Conservation (phyloP, 1,140 invertebrate genomes). For the Bombus superbus region DNA sequence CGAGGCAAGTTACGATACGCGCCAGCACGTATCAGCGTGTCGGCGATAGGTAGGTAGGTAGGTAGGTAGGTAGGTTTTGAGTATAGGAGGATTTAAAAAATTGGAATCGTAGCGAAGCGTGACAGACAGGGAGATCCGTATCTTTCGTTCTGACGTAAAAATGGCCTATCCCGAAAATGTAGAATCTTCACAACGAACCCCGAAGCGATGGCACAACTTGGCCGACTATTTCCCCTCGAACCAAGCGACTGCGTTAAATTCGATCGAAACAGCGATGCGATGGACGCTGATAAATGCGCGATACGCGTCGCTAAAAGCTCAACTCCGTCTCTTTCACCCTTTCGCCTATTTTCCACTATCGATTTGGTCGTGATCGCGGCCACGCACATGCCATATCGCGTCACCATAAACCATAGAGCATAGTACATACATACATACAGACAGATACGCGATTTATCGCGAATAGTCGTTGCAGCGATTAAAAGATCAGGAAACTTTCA, state of each 20-base stretch:
- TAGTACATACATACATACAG: too few relatives aligned
- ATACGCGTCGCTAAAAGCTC: background rate
- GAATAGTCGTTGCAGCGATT: background rate
- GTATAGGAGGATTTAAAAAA: too few relatives aligned
- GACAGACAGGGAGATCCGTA: background rate
- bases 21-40: too few relatives aligned
- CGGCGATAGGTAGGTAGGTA: too few relatives aligned
- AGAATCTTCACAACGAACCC: constrained; percentile 3
- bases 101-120: background rate
- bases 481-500: background rate
- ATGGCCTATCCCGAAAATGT: constrained; percentile 29
- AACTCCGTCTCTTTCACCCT: background rate
- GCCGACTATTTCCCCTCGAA: too few relatives aligned
- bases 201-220: constrained; percentile 21
- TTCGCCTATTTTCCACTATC: background rate
- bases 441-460: background rate
- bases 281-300: constrained; percentile 1
- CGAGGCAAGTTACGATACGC: too few relatives aligned
- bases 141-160: background rate
- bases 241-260: constrained; percentile 19
- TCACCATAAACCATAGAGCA: too few relatives aligned
- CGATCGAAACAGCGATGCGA: background rate
- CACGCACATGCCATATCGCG: too few relatives aligned
- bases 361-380: background rate
- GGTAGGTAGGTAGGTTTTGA: too few relatives aligned